Base-by-base conservation (phyloP, 2,797 vertebrate species). In the Lagodon rhomboides region DNA sequence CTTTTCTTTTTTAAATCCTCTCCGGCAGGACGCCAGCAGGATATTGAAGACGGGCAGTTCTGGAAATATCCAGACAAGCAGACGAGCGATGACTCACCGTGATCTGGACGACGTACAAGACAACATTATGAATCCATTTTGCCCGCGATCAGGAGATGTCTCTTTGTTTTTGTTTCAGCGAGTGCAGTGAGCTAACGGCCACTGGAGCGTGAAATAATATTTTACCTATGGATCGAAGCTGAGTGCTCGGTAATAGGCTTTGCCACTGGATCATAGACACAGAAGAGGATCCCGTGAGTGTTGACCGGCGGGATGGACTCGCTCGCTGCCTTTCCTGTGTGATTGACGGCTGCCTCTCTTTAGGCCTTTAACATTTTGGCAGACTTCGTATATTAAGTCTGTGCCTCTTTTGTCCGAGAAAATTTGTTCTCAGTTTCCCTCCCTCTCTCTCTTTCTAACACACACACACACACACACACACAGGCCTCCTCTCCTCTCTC, bases 21-120 rank as follows among this genome's bases (percentile, higher is more conserved):
- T 69, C 47, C 41, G 65, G 68, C 77, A 44, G 62, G 18, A 76
- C 13, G 68, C 80, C 82, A 84, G 72, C 62, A 85, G 84, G 80
- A 88, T 80, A 90, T 83, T 87, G 79, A 66, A 80, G 75, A 83
- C 49, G 71, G 55, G 49, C 59, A 77, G 72, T 77, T 72, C 77
- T 81, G 78, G 70, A 82, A 90, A 84, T 76, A 79, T 59, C 49
- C 30, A 89, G 70, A 84, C 79, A 77, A 78, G 64, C 22, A 88
- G 70, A 77, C 71, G 69, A 80, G 70, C 58, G 72, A 49, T 83
- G 76, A 84, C 49, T 84, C 73, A 25, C 23, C 6, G 17, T 65
- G 44, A 86, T 76, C 81, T 75, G 69, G 79, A 85, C 64, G 71
- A 90, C 62, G 58, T 60, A 64, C 56, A 69, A 75, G 69, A 38